Evolutionary conservation across 2,888 invertebrate species (phyloP), one percentile per base, ranked within the genome.

Genomic region (Onchidella celtica): DNA sequence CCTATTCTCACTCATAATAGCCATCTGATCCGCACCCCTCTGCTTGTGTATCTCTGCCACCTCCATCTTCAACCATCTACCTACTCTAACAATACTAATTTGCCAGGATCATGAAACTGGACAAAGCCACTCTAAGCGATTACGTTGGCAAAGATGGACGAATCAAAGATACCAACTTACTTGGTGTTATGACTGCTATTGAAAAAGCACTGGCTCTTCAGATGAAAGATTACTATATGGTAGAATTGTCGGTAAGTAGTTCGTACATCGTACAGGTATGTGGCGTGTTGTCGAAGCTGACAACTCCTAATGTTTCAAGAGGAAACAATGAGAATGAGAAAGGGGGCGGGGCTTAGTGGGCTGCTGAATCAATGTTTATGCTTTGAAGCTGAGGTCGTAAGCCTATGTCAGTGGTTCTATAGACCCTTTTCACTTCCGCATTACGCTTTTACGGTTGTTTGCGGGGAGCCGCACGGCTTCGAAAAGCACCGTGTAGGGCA

Each of bases 181-280:
- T 79, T n/a, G 70, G 47, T n/a, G 63, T 70, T 24, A 36, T 79
- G 63, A 72, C 79, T 1, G 55, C 47, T 6, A 72, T 79, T 2
- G 79, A 79, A 34, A 63, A 72, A 34, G 72, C 63, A 21, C 61
- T 79, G 1, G 29, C 59, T 24, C 24, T 36, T 17, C 38, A 68
- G 29, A 61, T 72, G 57, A 63, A 61, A 40, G 79, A 79, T 55
- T 79, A 59, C 72, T 63, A 47, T 36, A 79, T 79, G 79, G 72
- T 79, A 55, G 79, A 79, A 47, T 21, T 79, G 21, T 47, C 79
- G 72, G 79, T 79, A 70, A 21, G 70, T 70, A 21, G 17, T 36
- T 6, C 32, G 21, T 65, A 24, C 9, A n/a, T 14, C 11, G 4
- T n/a, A n/a, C n/a, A n/a, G n/a, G n/a, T n/a, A n/a, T n/a, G n/a